Evolutionary conservation across 2,113 vertebrate species (phyloP), one percentile per base, ranked within the genome.

Genomic region (Pseudorasbora parva): DNA sequence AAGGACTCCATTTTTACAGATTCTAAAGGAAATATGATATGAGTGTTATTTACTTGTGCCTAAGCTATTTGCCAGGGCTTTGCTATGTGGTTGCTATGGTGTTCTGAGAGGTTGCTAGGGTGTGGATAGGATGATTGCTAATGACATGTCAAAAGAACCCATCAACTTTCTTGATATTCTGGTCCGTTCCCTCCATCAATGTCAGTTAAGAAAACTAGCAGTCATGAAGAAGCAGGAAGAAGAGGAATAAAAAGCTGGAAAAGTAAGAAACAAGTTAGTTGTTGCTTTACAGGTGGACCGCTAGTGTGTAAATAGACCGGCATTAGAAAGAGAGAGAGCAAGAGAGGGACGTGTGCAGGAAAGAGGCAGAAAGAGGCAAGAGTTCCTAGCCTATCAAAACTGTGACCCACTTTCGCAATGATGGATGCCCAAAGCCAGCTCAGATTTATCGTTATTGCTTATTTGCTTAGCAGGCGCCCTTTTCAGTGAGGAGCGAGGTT

Each of bases 341-440:
- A 69, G 45, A 62, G 12, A 21, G 57, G 77, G 60, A 78, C 30
- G 3, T 41, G 51, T 57, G 64, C 1, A 1, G 51, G 51, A n/a
- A 19, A n/a, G 59, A 41, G 57, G 14, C 21, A 30, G 60, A 73
- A 75, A 74, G 72, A 79, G 68, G 62, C 27, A 64, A 64, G 37
- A 78, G 25, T 83, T 91, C 88, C 84, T 76, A 82, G 86, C n/a
- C 78, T 88, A 89, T 93, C 93, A 90, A 90, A 93, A 89, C 86
- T 89, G 83, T 93, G 94, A 93, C 94, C 93, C 89, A 94, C 88
- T 94, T 94, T 88, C 68, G 81, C 73, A 88, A 89, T 91, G 91
- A 94, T 92, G 89, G 91, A 92, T 94, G 91, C 85, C 90, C 87
- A 88, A 87, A 92, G 91, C 91, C 91, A 85, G 25, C 56, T 86